A percentile compares a stretch with the other conserved stretches of the same genome.
Conservation (phyloP, 2,797 vertebrate species). For the Pogoniulus pusillus region DNA sequence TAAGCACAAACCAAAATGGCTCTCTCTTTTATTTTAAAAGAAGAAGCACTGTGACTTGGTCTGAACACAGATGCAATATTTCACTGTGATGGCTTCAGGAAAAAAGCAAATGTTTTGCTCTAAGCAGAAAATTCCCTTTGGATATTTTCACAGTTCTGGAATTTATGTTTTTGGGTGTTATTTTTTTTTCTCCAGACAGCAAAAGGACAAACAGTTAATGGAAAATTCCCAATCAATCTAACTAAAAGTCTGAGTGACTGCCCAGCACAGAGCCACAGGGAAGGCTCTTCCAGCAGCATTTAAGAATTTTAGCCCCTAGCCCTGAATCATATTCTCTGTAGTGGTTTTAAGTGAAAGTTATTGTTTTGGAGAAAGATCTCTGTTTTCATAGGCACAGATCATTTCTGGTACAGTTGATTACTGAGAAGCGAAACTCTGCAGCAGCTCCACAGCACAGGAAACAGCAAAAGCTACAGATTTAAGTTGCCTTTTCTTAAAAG, state of each 20-base stretch:
- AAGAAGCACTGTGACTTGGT: background rate
- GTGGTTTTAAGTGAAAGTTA: background rate
- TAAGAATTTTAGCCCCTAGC: background rate
- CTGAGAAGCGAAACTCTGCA: background rate
- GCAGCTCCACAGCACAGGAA: background rate
- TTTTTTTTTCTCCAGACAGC: background rate
- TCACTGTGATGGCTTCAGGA: slow-evolving; percentile 18
- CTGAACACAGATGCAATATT: background rate
- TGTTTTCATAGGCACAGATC: background rate
- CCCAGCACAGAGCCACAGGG: background rate
- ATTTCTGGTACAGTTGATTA: background rate
- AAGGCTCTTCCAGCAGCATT: background rate
- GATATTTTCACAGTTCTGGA: background rate
- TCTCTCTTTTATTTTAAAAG: background rate
- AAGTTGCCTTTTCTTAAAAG: background rate
- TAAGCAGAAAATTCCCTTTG: slow-evolving; percentile 28
- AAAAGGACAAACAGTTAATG: slow-evolving; percentile 33
- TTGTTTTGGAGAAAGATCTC: background rate
- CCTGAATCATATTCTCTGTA: background rate
- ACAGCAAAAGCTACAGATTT: background rate
- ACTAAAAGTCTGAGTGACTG: background rate
- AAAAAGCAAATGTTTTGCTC: background rate
- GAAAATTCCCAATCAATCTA: slow-evolving; percentile 1
- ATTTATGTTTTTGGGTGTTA: no score
- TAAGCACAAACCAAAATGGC: background rate